These are phyloP conservation scores for Turdus rufiventris DNA, from an alignment of 2,113 vertebrate species.

Conservation along the genomic window DNA sequence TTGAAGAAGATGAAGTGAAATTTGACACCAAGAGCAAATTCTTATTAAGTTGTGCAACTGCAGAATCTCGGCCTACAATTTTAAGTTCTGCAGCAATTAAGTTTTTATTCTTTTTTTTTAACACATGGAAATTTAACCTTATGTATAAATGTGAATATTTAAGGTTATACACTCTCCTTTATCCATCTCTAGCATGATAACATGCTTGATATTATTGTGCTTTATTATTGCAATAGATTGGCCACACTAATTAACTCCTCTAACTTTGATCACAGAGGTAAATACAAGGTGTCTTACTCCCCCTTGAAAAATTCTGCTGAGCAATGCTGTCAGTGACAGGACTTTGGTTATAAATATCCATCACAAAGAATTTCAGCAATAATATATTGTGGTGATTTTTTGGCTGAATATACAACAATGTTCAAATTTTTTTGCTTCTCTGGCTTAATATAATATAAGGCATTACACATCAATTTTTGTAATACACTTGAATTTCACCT, in stretches of 20 bases:
- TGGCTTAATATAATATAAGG: too few relatives aligned
- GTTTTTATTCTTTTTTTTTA: background rate
- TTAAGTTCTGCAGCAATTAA: background rate
- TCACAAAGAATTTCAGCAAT: background rate
- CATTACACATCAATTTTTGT: background rate
- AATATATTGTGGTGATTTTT: background rate
- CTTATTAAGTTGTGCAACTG: background rate
- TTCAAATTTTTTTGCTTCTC: background rate
- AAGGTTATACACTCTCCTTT: background rate
- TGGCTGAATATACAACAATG: background rate
- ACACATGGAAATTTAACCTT: background rate
- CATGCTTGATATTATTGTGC: background rate
- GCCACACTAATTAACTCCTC: background rate
- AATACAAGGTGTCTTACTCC: background rate
- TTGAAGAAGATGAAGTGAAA: background rate
- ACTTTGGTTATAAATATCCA: background rate
- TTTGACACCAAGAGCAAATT: background rate
- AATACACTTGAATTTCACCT: background rate
- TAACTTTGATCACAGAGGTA: background rate
- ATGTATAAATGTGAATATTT: background rate
- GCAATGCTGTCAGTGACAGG: background rate
- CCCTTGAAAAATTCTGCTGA: background rate
- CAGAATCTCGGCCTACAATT: background rate
- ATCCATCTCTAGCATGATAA: background rate
- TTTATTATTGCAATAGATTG: background rate